Evolutionary conservation across 2,888 invertebrate species (phyloP).

Genomic region (Ochropleura leucogaster): DNA sequence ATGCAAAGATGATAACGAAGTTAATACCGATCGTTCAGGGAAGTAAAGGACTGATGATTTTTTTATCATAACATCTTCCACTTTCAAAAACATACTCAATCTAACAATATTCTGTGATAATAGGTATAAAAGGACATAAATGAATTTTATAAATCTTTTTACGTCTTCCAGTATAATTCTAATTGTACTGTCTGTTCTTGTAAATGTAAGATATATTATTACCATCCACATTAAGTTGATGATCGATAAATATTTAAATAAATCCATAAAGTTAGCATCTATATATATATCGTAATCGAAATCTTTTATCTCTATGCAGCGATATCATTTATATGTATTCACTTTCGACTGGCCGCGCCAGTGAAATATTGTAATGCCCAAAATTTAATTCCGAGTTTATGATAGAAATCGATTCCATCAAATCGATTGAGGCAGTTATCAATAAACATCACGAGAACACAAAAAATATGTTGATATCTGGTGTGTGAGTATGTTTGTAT

Average conservation of each 20-base stretch:
- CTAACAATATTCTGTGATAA: neutral
- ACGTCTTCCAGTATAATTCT: neutral
- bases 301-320: constrained; percentile 51
- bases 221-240: constrained; percentile 27
- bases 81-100: neutral
- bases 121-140: neutral
- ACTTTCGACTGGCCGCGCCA: constrained; percentile 43
- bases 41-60: neutral
- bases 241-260: constrained; percentile 45
- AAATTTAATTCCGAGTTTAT: constrained; percentile 48
- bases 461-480: constrained; percentile 1
- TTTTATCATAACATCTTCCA: neutral
- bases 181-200: constrained; percentile 20
- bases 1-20: neutral
- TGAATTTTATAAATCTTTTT: constrained; percentile 16
- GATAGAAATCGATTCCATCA: constrained; percentile 53
- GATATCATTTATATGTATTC: constrained; percentile 41
- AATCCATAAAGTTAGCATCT: constrained; percentile 32
- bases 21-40: neutral
- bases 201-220: constrained; percentile 19
- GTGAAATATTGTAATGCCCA: constrained; percentile 49
- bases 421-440: constrained; percentile 49
- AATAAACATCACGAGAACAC: constrained; percentile 37
- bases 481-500: constrained; percentile 16
- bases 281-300: constrained; percentile 36